phyloP scores from a whole-genome alignment of 92 coral and sea anemone species.

The Anthopleura xanthogrammica region DNA sequence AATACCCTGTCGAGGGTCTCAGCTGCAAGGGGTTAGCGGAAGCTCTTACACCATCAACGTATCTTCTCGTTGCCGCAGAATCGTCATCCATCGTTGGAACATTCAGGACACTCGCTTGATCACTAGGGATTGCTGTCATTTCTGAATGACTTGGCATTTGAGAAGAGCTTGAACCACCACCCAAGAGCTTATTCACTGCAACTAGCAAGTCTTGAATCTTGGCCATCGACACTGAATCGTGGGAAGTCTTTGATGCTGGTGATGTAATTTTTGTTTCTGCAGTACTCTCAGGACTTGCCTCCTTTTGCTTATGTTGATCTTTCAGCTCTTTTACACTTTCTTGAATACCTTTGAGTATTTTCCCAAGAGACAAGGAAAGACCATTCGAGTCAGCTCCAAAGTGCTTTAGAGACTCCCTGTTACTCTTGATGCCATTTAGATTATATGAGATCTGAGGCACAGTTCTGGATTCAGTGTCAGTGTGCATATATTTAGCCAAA shows the following conservation, averaged over 20 bases:
- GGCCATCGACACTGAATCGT: slow-evolving; percentile 1
- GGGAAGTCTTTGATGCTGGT: background rate
- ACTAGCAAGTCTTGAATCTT: slow-evolving; percentile 33
- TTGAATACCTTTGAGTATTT: slow-evolving; percentile 57
- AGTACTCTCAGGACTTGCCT: background rate
- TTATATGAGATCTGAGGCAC: slow-evolving; percentile 34
- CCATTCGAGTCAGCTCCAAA: slow-evolving; percentile 6
- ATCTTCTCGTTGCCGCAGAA: slow-evolving; percentile 16
- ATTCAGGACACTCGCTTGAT: slow-evolving; percentile 9
- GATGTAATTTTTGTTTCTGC: background rate
- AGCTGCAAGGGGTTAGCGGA: slow-evolving; percentile 14
- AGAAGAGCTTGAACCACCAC: background rate
- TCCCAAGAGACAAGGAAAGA: slow-evolving; percentile 41
- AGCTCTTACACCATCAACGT: background rate
- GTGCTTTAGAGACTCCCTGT: background rate
- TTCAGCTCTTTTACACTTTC: slow-evolving; percentile 54
- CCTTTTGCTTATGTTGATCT: slow-evolving; percentile 22
- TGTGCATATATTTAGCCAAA: too few species aligned
- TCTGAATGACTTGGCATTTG: background rate
- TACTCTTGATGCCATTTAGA: slow-evolving; percentile 15
- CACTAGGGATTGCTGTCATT: slow-evolving; percentile 23
- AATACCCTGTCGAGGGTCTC: slow-evolving; percentile 20
- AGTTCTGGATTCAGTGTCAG: slow-evolving; percentile 21
- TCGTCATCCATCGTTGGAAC: slow-evolving; percentile 18
- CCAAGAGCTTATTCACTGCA: slow-evolving; percentile 37